phyloP scores from a whole-genome alignment of 2,888 invertebrate species.

The Mesoligia furuncula region DNA sequence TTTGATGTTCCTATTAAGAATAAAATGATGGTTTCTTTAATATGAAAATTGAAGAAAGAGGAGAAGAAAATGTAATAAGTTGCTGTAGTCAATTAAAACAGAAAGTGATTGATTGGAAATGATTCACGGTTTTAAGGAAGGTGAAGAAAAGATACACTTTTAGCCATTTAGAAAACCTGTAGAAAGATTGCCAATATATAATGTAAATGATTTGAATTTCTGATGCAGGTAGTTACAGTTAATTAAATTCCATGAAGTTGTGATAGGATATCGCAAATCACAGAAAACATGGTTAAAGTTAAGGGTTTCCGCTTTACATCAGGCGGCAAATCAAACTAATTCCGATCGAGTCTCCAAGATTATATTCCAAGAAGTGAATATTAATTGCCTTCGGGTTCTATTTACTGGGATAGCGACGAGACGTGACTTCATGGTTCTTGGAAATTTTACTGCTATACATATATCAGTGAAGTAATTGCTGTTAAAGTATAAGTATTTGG shows the following conservation, averaged over 20 bases:
- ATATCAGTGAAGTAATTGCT: constrained; percentile 27
- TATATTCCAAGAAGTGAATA: constrained; percentile 54
- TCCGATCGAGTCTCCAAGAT: constrained; percentile 47
- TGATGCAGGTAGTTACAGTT: not conserved
- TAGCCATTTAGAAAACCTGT: not conserved
- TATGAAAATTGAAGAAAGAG: not conserved
- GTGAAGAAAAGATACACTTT: not conserved
- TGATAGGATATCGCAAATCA: constrained; percentile 19
- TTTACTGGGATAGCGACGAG: constrained; percentile 37
- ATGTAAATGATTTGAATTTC: not conserved
- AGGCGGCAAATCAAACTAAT: constrained; percentile 49
- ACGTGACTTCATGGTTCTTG: constrained; percentile 45
- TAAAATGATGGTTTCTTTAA: not conserved
- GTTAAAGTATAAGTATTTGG: constrained; percentile 6
- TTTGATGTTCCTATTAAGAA: not conserved
- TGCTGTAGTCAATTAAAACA: not conserved
- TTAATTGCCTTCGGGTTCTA: constrained; percentile 47
- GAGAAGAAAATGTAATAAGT: not conserved
- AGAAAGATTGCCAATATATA: not conserved
- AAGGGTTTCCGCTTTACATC: constrained; percentile 34
- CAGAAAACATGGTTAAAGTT: constrained; percentile 25
- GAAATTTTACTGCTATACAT: constrained; percentile 12
- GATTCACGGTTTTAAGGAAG: not conserved
- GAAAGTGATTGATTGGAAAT: not conserved
- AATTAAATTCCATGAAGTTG: constrained; percentile 14